Percentiles rank a stretch among this genome's conserved stretches.
These are phyloP conservation scores for Okapia johnstoni DNA, from an alignment of 2,113 vertebrate species.

Conservation along the genomic window DNA sequence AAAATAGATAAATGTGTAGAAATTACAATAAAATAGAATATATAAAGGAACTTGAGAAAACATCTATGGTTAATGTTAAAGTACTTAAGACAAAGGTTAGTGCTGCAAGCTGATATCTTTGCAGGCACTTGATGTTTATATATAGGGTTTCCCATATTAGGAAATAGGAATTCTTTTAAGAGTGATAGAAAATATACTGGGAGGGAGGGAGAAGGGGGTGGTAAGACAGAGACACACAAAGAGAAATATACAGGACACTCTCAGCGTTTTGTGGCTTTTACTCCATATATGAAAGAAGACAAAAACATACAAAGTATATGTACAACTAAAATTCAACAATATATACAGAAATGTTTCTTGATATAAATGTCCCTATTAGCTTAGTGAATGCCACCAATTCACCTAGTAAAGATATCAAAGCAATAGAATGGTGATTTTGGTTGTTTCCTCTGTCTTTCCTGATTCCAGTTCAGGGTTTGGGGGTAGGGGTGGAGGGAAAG, in stretches of 20 bases:
- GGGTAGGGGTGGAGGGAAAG: background rate
- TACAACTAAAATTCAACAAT: conserved; percentile 98
- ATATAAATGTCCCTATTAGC: conserved; percentile 79
- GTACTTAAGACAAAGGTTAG: conserved; percentile 32
- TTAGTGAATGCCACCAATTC: conserved; percentile 64
- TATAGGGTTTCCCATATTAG: conserved; percentile 52
- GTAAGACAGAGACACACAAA: conserved; percentile 8
- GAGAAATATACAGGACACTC: conserved; percentile 82
- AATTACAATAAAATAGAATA: conserved; percentile 23
- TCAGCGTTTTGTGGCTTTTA: conserved; percentile 91
- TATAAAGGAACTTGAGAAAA: conserved; percentile 27
- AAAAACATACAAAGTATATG: conserved; percentile 99
- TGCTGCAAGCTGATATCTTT: conserved; percentile 29
- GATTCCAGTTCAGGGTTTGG: conserved; percentile 70
- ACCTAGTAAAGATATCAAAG: conserved; percentile 61
- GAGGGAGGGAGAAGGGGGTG: background rate
- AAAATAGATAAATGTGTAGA: background rate
- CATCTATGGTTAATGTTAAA: background rate
- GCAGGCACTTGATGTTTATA: conserved; percentile 38
- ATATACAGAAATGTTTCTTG: conserved; percentile 96
- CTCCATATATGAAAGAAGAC: conserved; percentile 98
- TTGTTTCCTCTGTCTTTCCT: conserved; percentile 67
- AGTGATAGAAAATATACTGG: conserved; percentile 50
- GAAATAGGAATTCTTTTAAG: conserved; percentile 61
- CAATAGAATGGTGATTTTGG: conserved; percentile 53